Base-by-base conservation (phyloP, 2,113 vertebrate species). In the Hypanus sabinus region DNA sequence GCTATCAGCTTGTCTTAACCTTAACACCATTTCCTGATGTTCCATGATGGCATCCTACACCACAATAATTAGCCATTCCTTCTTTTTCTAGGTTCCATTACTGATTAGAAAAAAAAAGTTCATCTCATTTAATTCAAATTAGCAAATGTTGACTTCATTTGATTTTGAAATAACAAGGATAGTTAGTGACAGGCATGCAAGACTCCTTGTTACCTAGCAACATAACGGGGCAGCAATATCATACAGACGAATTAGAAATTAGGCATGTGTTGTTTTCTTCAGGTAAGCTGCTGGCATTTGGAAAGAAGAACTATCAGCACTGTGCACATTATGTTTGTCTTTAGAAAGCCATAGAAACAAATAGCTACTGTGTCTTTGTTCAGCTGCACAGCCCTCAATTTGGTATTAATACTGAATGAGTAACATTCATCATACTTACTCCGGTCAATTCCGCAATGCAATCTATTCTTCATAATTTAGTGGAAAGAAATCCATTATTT, bases 401-500 rank as follows among this genome's bases (percentile, higher is more conserved):
- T 93, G 71, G 33, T 70, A 75, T 93, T 73, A 73, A 93, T 93
- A 93, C 33, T 73, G 91, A 93, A 93, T 46, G 91, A 75, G 30
- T 75, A 73, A 73, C 91, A 93, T 93, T 73, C 33, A 73, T 93
- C 91, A 93, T 30, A 93, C 91, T 93, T 73, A 93, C 24, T 55
- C 20, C 91, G 73, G 70, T 93, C 91, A 93, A n/a, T 73, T n/a
- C 68, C 46, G 90, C 68, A 93, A 73, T 8, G 3, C 68, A 75
- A 93, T 71, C 91, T 55, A 93, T 93, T 93, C 91, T 93, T 75
- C 70, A 93, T 73, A 93, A 93, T 93, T 93, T 93, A 93, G 36
- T 24, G 38, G 71, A 46, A 73, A 93, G 70, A 93, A 93, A 93
- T 24, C 91, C 70, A 93, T 93, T 93, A 46, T 38, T 36, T 38